A percentile compares a stretch with the other conserved stretches of the same genome.
These are phyloP conservation scores for Aricia agestis DNA, from an alignment of 1,140 invertebrate genomes.

Conservation along the genomic window DNA sequence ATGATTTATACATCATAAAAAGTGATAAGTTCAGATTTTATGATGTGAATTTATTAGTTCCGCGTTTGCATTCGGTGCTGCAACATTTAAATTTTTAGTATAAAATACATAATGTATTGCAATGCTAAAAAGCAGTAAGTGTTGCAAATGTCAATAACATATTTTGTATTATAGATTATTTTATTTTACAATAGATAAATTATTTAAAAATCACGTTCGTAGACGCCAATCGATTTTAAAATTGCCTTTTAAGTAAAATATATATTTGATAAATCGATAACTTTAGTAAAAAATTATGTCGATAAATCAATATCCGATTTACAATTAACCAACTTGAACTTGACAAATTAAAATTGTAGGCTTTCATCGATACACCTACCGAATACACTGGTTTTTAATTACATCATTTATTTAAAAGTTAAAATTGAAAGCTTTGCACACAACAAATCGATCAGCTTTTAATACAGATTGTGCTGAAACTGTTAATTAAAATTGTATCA, in stretches of 20 bases:
- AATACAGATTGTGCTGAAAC: too few relatives aligned
- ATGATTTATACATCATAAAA: background rate
- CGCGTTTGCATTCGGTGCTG: background rate
- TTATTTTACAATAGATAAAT: background rate
- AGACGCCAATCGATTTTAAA: background rate
- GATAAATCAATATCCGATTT: background rate
- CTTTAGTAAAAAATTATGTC: background rate
- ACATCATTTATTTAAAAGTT: background rate
- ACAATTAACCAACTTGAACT: background rate
- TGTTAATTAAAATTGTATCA: too few relatives aligned
- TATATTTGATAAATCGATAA: background rate
- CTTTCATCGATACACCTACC: background rate
- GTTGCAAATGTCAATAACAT: background rate
- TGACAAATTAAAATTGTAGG: constrained; percentile 2
- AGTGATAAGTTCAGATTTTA: background rate
- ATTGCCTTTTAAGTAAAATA: background rate
- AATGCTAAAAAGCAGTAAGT: background rate
- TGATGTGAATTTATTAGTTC: background rate
- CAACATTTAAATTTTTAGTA: background rate
- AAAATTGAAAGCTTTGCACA: background rate
- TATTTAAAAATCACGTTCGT: background rate
- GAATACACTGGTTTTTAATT: background rate
- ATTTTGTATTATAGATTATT: background rate
- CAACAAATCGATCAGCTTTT: background rate
- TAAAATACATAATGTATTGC: background rate